Conservation (phyloP, 37 sponge, comb jelly and placozoan genomes). For the Halisarca cf. caerulea region DNA sequence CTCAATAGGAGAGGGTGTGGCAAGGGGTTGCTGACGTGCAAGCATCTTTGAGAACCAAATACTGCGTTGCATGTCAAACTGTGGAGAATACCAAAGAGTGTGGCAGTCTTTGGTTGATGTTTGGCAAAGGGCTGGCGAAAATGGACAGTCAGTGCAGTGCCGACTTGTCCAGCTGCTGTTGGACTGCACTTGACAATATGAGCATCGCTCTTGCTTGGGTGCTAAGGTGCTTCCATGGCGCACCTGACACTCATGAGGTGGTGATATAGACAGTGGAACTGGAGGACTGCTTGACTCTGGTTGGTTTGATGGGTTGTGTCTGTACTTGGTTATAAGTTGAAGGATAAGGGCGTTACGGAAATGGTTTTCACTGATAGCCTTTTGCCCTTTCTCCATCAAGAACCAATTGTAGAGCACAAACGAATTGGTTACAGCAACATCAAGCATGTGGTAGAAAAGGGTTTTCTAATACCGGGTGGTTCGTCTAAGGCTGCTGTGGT, state of each 20-base stretch:
- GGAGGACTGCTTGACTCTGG: background rate
- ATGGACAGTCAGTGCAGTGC: background rate
- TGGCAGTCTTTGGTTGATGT: constrained; percentile 15
- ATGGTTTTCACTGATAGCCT: background rate
- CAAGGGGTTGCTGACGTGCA: too few species aligned
- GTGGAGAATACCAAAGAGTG: too few species aligned
- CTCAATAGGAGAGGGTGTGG: too few species aligned
- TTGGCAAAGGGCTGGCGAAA: constrained; percentile 15
- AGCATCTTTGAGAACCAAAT: too few species aligned
- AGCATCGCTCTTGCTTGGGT: too few species aligned
- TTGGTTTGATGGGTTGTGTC: background rate
- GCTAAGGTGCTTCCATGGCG: too few species aligned
- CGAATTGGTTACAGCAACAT: constrained; percentile 42
- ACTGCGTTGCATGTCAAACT: too few species aligned
- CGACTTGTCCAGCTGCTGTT: background rate
- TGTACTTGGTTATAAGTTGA: background rate
- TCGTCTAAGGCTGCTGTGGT: constrained; percentile 31
- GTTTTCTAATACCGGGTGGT: constrained; percentile 58
- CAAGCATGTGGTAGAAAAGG: constrained; percentile 47
- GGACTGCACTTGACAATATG: too few species aligned
- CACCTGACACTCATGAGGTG: background rate
- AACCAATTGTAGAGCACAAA: constrained; percentile 26
- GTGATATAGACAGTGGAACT: background rate
- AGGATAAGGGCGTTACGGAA: constrained; percentile 2
- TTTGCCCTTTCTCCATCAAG: background rate